Conservation (phyloP, 2,113 vertebrate genomes). For the Pristiophorus japonicus region DNA sequence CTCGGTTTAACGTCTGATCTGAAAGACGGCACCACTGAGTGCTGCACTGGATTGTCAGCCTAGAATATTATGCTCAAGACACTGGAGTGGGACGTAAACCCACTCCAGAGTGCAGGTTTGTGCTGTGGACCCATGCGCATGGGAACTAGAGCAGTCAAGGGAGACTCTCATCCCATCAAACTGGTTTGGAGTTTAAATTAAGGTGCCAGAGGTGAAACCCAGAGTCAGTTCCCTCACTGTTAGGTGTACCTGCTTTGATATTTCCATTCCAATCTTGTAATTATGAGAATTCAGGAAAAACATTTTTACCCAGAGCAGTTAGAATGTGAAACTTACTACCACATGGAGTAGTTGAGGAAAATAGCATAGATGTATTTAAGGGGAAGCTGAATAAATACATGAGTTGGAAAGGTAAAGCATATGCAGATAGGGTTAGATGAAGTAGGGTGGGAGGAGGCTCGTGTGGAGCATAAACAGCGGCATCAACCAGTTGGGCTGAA, state of each 20-base stretch:
- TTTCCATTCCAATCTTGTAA: too few species aligned
- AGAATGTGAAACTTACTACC: too few species aligned
- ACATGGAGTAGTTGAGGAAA: background rate
- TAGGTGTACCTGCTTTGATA: background rate
- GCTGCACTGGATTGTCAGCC: too few species aligned
- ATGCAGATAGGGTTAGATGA: background rate
- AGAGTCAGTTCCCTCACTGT: background rate
- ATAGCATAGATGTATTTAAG: background rate
- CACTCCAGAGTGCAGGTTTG: background rate
- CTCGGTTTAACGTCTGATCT: too few species aligned
- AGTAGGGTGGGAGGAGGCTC: background rate
- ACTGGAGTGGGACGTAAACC: too few species aligned
- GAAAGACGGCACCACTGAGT: too few species aligned
- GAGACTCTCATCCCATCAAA: background rate
- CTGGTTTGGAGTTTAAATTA: background rate
- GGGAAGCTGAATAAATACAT: background rate
- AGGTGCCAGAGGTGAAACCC: background rate
- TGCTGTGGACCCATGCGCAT: background rate
- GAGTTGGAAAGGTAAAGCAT: background rate
- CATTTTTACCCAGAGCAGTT: too few species aligned
- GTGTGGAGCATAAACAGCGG: background rate
- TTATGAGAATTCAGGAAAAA: too few species aligned
- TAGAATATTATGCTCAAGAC: too few species aligned
- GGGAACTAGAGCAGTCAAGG: background rate
- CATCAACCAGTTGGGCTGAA: background rate